Conservation (phyloP, 2,797 vertebrate species). For the Sarcophilus harrisii region DNA sequence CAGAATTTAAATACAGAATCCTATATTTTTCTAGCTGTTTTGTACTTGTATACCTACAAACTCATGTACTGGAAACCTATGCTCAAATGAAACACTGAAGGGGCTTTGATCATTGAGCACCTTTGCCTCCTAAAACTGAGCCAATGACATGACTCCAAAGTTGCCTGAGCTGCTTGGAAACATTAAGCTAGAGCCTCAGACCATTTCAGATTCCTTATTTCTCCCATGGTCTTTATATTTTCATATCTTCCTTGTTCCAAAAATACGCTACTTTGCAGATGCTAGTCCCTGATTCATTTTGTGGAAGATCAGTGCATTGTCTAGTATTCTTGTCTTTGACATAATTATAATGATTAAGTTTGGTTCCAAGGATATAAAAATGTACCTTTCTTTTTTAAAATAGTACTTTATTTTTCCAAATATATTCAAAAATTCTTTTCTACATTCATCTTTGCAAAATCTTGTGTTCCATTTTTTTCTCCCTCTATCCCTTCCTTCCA, state of each 20-base stretch:
- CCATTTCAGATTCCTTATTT: not conserved
- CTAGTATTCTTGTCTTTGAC: not conserved
- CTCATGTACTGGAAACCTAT: too few relatives aligned
- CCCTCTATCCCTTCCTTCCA: too few relatives aligned
- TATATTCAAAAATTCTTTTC: too few relatives aligned
- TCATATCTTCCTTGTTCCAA: not conserved
- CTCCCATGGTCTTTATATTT: not conserved
- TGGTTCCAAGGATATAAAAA: not conserved
- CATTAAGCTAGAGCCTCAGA: not conserved
- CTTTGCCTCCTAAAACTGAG: not conserved
- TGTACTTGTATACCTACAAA: too few relatives aligned
- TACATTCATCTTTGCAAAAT: too few relatives aligned
- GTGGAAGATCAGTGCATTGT: not conserved
- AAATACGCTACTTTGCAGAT: not conserved
- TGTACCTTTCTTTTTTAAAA: too few relatives aligned
- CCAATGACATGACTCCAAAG: not conserved
- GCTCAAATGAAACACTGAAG: too few relatives aligned
- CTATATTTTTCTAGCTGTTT: too few relatives aligned
- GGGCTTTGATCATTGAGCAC: not conserved
- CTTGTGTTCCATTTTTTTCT: too few relatives aligned
- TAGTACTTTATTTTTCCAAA: too few relatives aligned
- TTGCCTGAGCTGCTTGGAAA: not conserved
- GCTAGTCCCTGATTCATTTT: not conserved
- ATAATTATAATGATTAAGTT: not conserved
- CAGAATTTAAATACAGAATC: too few relatives aligned